These are phyloP conservation scores for Lasiurus cinereus DNA, from an alignment of 2,113 vertebrate species.

Conservation along the genomic window DNA sequence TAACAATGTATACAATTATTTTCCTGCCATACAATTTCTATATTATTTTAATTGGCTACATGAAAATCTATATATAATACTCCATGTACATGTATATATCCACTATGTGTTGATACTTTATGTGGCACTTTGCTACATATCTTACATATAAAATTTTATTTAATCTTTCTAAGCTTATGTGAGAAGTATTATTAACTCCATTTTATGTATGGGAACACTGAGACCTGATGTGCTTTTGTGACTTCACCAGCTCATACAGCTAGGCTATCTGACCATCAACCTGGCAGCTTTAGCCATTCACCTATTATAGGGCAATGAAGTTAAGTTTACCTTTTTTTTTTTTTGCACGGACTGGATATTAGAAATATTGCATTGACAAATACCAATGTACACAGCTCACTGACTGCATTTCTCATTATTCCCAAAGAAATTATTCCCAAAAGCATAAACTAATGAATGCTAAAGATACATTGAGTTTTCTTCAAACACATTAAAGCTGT, in stretches of 20 bases:
- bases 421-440: background rate
- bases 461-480: background rate
- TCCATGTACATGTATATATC: background rate
- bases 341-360: too few species aligned
- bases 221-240: background rate
- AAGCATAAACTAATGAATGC: background rate
- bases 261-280: background rate
- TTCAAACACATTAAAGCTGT: background rate
- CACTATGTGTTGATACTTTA: background rate
- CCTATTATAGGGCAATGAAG: background rate
- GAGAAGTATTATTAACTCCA: background rate
- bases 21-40: background rate
- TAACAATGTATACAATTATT: background rate
- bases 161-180: background rate
- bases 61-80: background rate
- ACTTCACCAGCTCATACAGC: background rate
- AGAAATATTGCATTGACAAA: background rate
- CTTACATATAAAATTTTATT: background rate
- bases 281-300: background rate
- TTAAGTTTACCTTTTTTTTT: background rate
- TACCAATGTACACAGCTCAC: background rate
- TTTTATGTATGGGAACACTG: background rate
- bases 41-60: conserved; percentile 14
- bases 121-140: background rate
- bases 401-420: background rate